Evolutionary conservation across 1,140 invertebrate species (phyloP).

Genomic region (Halictus rubicundus): DNA sequence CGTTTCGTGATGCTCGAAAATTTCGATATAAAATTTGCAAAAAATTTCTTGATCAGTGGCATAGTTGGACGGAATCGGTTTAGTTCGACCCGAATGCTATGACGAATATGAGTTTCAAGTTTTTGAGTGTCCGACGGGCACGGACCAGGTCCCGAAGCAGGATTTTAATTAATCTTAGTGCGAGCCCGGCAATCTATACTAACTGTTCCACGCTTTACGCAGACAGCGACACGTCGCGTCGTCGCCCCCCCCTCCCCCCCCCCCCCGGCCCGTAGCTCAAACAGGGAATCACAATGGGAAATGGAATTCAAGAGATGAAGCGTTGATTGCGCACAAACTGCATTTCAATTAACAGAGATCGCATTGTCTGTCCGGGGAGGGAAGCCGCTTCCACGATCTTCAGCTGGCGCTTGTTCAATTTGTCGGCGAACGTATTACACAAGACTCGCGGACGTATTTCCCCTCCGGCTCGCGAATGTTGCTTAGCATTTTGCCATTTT

Average conservation of each 20-base stretch:
- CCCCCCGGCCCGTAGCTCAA: slow-evolving; percentile 22
- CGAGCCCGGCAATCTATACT: slow-evolving; percentile 20
- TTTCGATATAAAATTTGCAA: too few relatives aligned
- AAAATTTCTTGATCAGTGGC: too few relatives aligned
- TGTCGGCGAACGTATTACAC: slow-evolving; percentile 27
- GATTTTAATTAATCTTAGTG: slow-evolving; percentile 43
- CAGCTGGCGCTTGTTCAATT: slow-evolving; percentile 39
- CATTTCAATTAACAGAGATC: slow-evolving; percentile 52
- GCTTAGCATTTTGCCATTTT: too few relatives aligned
- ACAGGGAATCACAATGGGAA: slow-evolving; percentile 40
- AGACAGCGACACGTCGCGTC: slow-evolving; percentile 24
- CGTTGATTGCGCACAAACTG: slow-evolving; percentile 52
- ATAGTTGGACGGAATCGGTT: too few relatives aligned
- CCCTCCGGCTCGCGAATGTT: too few relatives aligned
- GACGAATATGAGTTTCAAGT: too few relatives aligned
- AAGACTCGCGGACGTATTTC: background rate
- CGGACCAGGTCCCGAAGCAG: background rate
- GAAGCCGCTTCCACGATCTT: slow-evolving; percentile 31
- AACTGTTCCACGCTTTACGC: slow-evolving; percentile 20
- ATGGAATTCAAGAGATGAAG: slow-evolving; percentile 50
- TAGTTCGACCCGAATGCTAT: too few relatives aligned
- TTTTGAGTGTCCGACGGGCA: too few relatives aligned
- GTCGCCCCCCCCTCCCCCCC: too few relatives aligned
- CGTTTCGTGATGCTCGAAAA: too few relatives aligned
- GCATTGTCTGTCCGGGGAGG: slow-evolving; percentile 22